Conservation (phyloP, 2,888 invertebrate genomes). For the Leucophenga maculata region DNA sequence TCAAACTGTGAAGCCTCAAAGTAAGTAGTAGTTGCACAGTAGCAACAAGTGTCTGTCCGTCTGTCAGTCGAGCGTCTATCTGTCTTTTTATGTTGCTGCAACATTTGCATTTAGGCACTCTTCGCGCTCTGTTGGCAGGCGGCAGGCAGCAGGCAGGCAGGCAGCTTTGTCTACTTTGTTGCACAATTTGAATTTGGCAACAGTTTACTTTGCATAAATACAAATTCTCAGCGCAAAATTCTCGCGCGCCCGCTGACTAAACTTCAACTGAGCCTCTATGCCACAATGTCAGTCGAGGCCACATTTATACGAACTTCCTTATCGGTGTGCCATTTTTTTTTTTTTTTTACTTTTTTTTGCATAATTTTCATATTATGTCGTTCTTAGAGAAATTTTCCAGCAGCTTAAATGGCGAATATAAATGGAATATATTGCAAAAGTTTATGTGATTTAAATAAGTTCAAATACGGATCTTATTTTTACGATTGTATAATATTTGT, state of each 20-base stretch:
- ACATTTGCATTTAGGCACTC: slow-evolving; percentile 14
- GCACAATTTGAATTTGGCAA: slow-evolving; percentile 1
- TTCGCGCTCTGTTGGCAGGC: not conserved
- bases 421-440: no score
- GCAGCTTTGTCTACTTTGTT: not conserved
- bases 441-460: no score
- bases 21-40: not conserved
- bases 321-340: no score
- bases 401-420: no score
- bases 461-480: no score
- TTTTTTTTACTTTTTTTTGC: not conserved
- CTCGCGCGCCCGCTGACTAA: no score
- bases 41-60: slow-evolving; percentile 9
- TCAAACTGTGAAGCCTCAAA: not conserved
- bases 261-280: no score
- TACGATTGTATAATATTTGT: no score
- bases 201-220: slow-evolving; percentile 24
- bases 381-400: not conserved
- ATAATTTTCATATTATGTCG: slow-evolving; percentile 5
- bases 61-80: no score
- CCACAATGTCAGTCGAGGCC: no score
- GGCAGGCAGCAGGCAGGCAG: not conserved
- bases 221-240: no score
- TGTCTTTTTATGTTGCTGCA: not conserved
- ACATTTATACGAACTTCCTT: no score